Base-by-base conservation (phyloP, 53 echinoderm and acorn worm species). In the Astropecten irregularis region DNA sequence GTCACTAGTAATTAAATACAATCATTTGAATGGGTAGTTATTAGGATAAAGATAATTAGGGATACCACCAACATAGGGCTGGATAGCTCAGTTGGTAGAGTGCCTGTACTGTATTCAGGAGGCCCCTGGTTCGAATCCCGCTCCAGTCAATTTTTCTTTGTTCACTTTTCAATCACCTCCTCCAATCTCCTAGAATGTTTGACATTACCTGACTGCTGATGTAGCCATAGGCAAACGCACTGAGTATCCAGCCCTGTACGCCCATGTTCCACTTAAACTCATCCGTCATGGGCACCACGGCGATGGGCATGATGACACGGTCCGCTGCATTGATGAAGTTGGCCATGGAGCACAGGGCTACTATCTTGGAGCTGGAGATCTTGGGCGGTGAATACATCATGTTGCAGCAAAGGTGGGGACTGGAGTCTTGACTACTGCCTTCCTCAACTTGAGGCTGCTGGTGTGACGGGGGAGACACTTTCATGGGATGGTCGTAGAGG, bases 201-300 rank as follows among this genome's bases (percentile, higher is more conserved):
- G n/a, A n/a, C n/a, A n/a, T n/a, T 66, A 97, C 99, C 93, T 97
- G 99, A 62, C 99, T 97, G 31, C 99, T 97, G 53, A 97, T 94
- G 71, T 97, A 97, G 14, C 99, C 99, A 56, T 92, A 97, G 23
- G 99, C 94, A 73, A 97, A 97, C 18, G 99, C 94, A 88, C 94
- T 97, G 9, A 97, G 88, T 9, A 97, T 87, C 99, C 94, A 94
- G 7, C 99, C 99, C 66, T 97, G 99, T 1, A 88, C 82, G 2
- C 79, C 83, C 51, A 97, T 87, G 54, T 88, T 94, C 99, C 99
- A 97, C 18, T 81, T 37, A 63, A 89, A 97, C 19, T 83, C 69
- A 62, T 97, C 99, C 4, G 94, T 76, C 99, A 97, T 97, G 2
- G 90, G 94, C 22, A 94, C 99, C 4, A 97, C 89, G 27, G 99